Evolutionary conservation across 2,113 vertebrate genomes (phyloP).

Genomic region (Otocyon megalotis): DNA sequence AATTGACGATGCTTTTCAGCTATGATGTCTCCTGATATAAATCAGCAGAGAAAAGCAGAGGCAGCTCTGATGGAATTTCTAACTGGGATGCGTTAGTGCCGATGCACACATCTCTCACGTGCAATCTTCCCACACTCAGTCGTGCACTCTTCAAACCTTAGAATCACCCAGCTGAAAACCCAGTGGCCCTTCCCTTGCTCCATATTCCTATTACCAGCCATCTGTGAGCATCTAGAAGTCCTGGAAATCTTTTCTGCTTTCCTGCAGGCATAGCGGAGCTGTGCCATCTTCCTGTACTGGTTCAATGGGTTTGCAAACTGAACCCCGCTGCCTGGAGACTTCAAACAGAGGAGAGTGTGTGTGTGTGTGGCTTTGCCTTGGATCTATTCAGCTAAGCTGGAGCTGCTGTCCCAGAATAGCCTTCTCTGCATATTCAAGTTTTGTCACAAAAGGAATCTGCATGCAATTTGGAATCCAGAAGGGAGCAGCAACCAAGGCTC

Average conservation of each 20-base stretch:
- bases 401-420: neutral
- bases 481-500: too few relatives aligned
- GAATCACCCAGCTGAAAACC: neutral
- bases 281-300: neutral
- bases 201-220: neutral
- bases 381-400: too few relatives aligned
- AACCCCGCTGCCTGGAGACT: too few relatives aligned
- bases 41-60: neutral
- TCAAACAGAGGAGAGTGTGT: neutral
- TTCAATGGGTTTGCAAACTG: neutral
- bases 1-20: neutral
- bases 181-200: too few relatives aligned
- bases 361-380: neutral
- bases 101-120: fast-evolving
- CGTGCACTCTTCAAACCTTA: neutral
- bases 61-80: too few relatives aligned
- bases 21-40: fast-evolving
- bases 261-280: neutral
- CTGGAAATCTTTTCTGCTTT: neutral
- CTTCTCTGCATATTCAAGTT: neutral
- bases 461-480: neutral
- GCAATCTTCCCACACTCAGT: fast-evolving
- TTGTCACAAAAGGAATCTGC: too few relatives aligned
- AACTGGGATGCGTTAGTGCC: neutral
- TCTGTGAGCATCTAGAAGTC: neutral